Percentiles rank a stretch among this genome's conserved stretches.
Conservation (phyloP, 2,888 invertebrate species). For the Lasioglossum villosulum region DNA sequence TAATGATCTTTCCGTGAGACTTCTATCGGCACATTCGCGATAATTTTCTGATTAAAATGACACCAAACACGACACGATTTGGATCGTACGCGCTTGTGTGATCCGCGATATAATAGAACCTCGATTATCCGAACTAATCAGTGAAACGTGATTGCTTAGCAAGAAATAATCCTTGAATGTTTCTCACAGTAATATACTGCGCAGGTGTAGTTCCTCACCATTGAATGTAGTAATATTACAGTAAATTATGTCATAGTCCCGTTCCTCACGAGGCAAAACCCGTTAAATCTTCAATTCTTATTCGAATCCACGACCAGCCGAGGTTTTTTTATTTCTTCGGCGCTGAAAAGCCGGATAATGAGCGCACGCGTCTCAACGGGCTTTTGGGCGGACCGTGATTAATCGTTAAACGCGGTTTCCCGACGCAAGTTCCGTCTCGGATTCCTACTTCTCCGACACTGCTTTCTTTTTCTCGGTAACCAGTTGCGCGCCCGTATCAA, state of each 20-base stretch:
- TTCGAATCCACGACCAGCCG: background rate
- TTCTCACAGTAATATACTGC: background rate
- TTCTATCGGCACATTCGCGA: too few species aligned
- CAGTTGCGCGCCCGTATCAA: background rate
- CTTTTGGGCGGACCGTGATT: constrained; percentile 35
- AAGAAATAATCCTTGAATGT: background rate
- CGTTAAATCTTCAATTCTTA: constrained; percentile 3
- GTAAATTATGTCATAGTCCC: constrained; percentile 1
- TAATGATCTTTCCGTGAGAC: too few species aligned
- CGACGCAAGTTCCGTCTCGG: constrained; percentile 19
- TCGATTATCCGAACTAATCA: too few species aligned
- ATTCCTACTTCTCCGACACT: background rate
- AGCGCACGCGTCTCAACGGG: constrained; percentile 51
- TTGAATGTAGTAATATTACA: background rate
- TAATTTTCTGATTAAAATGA: too few species aligned
- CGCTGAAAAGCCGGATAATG: constrained; percentile 58
- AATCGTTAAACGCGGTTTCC: constrained; percentile 43
- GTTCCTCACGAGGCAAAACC: background rate
- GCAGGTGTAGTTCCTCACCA: background rate
- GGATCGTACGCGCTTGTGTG: too few species aligned
- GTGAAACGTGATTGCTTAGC: background rate
- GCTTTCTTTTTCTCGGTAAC: constrained; percentile 15
- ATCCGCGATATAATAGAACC: too few species aligned
- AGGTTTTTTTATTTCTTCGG: constrained; percentile 34
- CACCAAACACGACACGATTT: too few species aligned